Base-by-base conservation (phyloP, 1,140 invertebrate genomes). In the Cryptotermes secundus region DNA sequence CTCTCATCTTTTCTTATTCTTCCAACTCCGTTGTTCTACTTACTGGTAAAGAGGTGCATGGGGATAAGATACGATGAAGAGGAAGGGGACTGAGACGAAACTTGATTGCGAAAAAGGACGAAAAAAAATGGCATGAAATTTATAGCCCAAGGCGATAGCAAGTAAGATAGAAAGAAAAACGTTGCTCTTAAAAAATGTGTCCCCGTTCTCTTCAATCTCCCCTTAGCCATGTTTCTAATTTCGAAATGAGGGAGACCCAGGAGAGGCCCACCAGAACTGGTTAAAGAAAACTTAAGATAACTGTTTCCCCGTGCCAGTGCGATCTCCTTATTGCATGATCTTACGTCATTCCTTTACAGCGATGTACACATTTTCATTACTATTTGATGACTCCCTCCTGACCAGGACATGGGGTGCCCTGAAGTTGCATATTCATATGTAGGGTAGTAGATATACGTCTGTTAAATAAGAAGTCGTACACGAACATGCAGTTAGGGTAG, bases 131-230 rank as follows among this genome's bases (percentile, higher is more conserved):
- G 35, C 80, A 45, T 38, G 80, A 81, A 81, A 81, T 81, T 81
- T 81, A 81, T 81, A 34, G 80, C 80, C 80, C 80, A 36, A 38
- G 80, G 80, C 80, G 80, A 81, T 81, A 35, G 35, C 80, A 72
- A 72, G 59, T 72, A 72, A 72, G 59, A 72, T 72, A 72, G 26
- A 72, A 72, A 72, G 59, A 72, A 72, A n/a, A 72, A 72, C 26
- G 59, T 72, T 72, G 59, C 59, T 72, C 59, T 31, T 72, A 72
- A 72, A 72, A 72, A 72, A 72, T 49, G n/a, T 72, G 59, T 72
- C n/a, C 16, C n/a, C 59, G 4, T 38, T 12, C 38, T 31, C n/a
- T 72, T 72, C 59, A 72, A 31, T 72, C 59, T 72, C 31, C n/a
- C n/a, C 26, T 6, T 72, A 72, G 59, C 59, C 59, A 72, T 72